Percentiles rank a stretch among this genome's conserved stretches.
Conservation (phyloP, 2,888 invertebrate species). For the Aphidius colemani region DNA sequence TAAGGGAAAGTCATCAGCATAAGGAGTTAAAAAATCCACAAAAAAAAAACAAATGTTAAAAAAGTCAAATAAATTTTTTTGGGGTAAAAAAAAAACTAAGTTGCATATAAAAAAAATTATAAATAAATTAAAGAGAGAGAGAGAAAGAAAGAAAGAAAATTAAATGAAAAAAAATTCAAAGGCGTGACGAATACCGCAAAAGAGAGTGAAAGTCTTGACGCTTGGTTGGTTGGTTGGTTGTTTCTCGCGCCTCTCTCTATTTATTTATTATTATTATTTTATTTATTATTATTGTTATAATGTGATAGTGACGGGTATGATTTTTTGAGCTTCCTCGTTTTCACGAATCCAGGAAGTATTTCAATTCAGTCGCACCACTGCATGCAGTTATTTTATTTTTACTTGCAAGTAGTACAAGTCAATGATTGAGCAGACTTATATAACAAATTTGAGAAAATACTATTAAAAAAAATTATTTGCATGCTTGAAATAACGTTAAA, state of each 20-base stretch:
- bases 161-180: constrained; percentile 19
- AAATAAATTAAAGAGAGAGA: constrained; percentile 7
- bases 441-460: neutral
- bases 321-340: constrained; percentile 34
- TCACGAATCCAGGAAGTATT: constrained; percentile 33
- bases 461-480: neutral
- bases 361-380: neutral
- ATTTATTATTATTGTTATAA: constrained; percentile 7
- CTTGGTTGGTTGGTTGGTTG: constrained; percentile 26
- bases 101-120: constrained; percentile 4
- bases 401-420: constrained; percentile 1
- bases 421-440: constrained; percentile 2
- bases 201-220: constrained; percentile 30
- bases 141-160: neutral
- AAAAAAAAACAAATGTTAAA: constrained; percentile 13
- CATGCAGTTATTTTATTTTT: neutral
- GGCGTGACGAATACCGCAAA: constrained; percentile 27
- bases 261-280: neutral
- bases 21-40: neutral
- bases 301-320: constrained; percentile 13
- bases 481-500: constrained; percentile 14
- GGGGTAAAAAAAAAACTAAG: neutral
- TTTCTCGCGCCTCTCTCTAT: neutral
- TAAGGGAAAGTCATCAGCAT: neutral
- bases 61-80: neutral